Evolutionary conservation across 1,140 invertebrate species (phyloP).

Genomic region (Cydia splendana): DNA sequence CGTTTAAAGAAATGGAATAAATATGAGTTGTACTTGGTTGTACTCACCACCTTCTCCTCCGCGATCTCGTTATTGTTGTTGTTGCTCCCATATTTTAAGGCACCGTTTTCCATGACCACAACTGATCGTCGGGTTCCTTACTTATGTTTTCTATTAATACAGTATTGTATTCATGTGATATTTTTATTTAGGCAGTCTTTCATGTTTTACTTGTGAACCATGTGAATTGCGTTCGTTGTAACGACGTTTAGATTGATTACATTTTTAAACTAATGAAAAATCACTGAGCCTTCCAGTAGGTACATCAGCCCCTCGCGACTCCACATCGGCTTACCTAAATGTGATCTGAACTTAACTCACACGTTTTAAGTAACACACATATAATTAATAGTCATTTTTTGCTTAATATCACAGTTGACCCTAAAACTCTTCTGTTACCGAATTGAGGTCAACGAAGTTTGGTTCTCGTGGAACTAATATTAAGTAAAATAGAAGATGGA

Average conservation of each 20-base stretch:
- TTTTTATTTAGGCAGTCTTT: conserved; percentile 35
- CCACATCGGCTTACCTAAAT: not conserved
- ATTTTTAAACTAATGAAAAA: conserved; percentile 17
- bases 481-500: conserved; percentile 17
- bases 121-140: conserved; percentile 61
- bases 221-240: conserved; percentile 17
- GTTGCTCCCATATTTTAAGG: conserved; percentile 81
- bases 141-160: conserved; percentile 41
- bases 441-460: conserved; percentile 19
- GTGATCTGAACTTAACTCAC: not conserved
- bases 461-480: conserved; percentile 3
- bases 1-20: too few relatives aligned
- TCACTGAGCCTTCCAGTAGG: conserved; percentile 4
- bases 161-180: conserved; percentile 44
- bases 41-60: conserved; percentile 73
- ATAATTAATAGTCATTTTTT: not conserved
- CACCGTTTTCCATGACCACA: conserved; percentile 80
- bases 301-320: not conserved
- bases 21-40: too few relatives aligned
- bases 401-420: not conserved
- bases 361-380: not conserved
- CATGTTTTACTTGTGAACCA: conserved; percentile 26
- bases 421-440: not conserved
- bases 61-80: conserved; percentile 77
- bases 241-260: conserved; percentile 18